Evolutionary conservation across 1,140 invertebrate genomes (phyloP).

Genomic region (Oryctes rhinoceros): DNA sequence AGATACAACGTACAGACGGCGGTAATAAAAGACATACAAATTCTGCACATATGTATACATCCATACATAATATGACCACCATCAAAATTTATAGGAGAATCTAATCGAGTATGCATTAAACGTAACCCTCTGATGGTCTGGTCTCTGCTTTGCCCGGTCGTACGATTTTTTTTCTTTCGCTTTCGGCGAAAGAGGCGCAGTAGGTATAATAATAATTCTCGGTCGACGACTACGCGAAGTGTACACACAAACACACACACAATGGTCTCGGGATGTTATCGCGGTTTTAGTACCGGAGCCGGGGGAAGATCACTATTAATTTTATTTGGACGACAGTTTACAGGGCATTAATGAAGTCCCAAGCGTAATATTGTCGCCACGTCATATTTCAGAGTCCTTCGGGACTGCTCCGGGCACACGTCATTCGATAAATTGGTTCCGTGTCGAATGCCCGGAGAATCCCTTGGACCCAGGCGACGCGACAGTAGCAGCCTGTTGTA

Average conservation of each 20-base stretch:
- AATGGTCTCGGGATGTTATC: slow-evolving; percentile 44
- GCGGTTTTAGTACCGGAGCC: slow-evolving; percentile 44
- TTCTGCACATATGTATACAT: slow-evolving; percentile 24
- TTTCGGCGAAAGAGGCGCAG: background rate
- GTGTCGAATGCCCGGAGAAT: slow-evolving; percentile 42
- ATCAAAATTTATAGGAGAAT: slow-evolving; percentile 28
- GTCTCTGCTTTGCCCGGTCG: background rate
- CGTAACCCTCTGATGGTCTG: slow-evolving; percentile 19
- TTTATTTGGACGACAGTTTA: slow-evolving; percentile 62
- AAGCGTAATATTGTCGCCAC: slow-evolving; percentile 60
- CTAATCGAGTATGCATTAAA: slow-evolving; percentile 36
- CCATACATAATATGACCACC: background rate
- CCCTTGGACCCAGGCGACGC: background rate
- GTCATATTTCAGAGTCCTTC: slow-evolving; percentile 59
- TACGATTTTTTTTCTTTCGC: slow-evolving; percentile 21
- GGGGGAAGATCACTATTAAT: slow-evolving; percentile 59
- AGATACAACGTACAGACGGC: background rate
- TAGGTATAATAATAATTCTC: slow-evolving; percentile 29
- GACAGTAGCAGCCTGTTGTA: too few relatives aligned
- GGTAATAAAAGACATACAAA: slow-evolving; percentile 20
- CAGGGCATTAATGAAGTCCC: slow-evolving; percentile 63
- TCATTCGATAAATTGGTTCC: slow-evolving; percentile 59
- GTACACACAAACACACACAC: slow-evolving; percentile 26
- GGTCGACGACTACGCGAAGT: slow-evolving; percentile 15
- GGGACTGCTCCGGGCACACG: slow-evolving; percentile 47